Conservation (phyloP, 2,113 vertebrate species). For the Mormyrus lacerda region DNA sequence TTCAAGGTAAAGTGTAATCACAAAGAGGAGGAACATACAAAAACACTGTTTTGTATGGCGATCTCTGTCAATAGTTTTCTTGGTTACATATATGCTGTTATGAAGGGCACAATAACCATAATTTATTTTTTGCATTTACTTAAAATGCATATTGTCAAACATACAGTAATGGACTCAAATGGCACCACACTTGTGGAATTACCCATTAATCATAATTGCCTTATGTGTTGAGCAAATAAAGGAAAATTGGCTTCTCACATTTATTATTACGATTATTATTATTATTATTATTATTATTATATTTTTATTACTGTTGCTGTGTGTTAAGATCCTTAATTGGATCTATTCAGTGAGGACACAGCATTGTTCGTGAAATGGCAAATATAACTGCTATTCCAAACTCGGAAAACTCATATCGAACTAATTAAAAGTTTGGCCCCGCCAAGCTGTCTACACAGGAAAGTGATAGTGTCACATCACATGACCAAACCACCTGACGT, state of each 20-base stretch:
- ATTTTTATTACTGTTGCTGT: neutral
- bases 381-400: neutral
- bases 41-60: neutral
- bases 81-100: neutral
- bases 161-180: neutral
- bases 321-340: neutral
- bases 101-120: neutral
- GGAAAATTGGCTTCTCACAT: neutral
- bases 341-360: neutral
- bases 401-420: neutral
- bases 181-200: neutral
- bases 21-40: neutral
- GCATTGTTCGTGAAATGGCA: neutral
- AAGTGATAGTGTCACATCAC: neutral
- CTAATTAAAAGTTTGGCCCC: neutral
- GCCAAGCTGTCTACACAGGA: neutral
- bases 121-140: neutral
- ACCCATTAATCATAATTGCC: neutral
- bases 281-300: neutral
- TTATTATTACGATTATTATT: neutral
- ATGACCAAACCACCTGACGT: neutral
- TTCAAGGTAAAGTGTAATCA: neutral
- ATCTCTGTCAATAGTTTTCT: neutral
- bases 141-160: neutral
- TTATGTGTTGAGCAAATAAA: neutral